Base-by-base conservation (phyloP, 2,888 invertebrate species). In the Pterobdella sp. region DNA sequence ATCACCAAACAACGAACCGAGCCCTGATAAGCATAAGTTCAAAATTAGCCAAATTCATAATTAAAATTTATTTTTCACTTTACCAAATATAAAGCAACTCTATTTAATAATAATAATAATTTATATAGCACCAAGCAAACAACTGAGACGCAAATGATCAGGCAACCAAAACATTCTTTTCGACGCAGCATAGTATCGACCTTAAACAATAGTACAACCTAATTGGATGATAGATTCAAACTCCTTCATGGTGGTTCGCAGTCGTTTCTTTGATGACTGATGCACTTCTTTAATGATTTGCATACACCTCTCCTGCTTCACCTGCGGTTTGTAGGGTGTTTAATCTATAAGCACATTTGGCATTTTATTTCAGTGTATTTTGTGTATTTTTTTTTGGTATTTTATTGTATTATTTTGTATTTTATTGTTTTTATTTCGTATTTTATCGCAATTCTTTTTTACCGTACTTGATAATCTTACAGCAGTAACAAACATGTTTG, bases 1-100 rank as follows among this genome's bases (percentile, higher is more conserved):
- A 31, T 80, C 80, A 32, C 94, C 95, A 84, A 91, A 95, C 78
- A 96, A 88, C 69, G 90, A 90, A 22, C 91, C 93, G 75, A 95
- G 86, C 1, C 95, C 95, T 85, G 77, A 35, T 66, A n/a, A n/a
- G n/a, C n/a, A n/a, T n/a, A n/a, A n/a, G 31, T 32, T 22, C 10
- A 10, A n/a, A 32, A 35, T 22, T 10, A 22, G 10, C 10, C 18
- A 64, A 26, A 10, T 14, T n/a, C 14, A n/a, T 31, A 22, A 22
- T 65, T 65, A 31, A 7, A 65, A 22, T 31, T 32, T 65, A 32
- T 66, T 32, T 34, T 2, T 32, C 31, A 66, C 1, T 66, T 14
- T 34, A 66, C 35, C 7, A 14, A n/a, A 1, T 7, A 31, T 1
- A 31, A 32, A 66, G 18, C 14, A 64, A n/a, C 66, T 66, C 32